Evolutionary conservation across 2,797 vertebrate genomes (phyloP).

Genomic region (Acanthornis magna): DNA sequence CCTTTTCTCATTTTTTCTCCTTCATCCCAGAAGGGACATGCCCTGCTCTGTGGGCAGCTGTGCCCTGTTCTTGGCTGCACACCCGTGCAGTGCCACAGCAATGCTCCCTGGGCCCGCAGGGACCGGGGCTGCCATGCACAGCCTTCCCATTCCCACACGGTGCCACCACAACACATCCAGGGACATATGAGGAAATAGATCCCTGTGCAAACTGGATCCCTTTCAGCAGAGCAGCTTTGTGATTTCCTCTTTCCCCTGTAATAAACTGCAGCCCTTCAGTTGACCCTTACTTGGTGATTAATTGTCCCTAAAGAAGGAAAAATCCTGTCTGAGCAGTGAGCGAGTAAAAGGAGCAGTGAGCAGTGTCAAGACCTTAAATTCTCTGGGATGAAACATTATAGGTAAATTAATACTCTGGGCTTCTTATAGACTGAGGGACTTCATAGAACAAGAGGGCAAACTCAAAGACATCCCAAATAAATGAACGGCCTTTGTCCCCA

Average conservation of each 20-base stretch:
- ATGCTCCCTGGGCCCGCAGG: neutral
- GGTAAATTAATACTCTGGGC: neutral
- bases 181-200: neutral
- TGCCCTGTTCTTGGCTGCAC: neutral
- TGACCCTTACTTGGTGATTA: neutral
- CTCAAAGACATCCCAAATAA: neutral
- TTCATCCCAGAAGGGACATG: neutral
- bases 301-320: neutral
- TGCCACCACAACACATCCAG: neutral
- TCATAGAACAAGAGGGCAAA: neutral
- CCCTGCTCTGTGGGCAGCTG: neutral
- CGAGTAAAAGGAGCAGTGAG: no score
- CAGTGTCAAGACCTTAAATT: neutral
- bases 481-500: neutral
- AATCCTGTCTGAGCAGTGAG: neutral
- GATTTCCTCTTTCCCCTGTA: neutral
- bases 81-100: neutral
- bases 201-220: neutral
- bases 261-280: neutral
- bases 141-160: neutral
- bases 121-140: fast-evolving
- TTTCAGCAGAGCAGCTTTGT: neutral
- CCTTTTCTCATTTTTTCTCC: neutral
- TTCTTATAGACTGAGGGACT: neutral
- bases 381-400: neutral